phyloP scores from a whole-genome alignment of 2,113 vertebrate species.

The Grallaria varia region DNA sequence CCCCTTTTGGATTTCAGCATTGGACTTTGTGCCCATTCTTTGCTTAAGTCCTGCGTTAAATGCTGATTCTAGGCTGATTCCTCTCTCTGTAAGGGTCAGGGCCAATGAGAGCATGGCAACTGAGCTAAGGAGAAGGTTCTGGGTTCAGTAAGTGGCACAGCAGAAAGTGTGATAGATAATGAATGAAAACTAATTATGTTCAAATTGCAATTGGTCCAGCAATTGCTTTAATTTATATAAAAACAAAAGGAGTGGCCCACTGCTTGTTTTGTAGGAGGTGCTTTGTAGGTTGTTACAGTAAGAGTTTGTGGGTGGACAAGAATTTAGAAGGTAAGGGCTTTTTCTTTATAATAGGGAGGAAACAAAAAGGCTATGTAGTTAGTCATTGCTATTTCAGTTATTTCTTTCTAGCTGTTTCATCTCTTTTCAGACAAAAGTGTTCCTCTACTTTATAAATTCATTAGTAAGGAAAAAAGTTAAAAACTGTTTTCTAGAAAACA shows the following conservation, averaged over 20 bases:
- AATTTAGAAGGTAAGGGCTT: background rate
- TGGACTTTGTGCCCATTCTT: rapidly evolving
- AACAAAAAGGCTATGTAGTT: background rate
- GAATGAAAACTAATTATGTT: background rate
- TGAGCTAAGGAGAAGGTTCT: background rate
- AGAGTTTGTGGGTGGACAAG: too few relatives aligned
- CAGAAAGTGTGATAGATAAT: background rate
- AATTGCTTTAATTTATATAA: background rate
- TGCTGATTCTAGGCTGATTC: background rate
- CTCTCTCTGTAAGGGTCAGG: background rate
- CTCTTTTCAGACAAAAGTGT: background rate
- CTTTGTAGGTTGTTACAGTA: rapidly evolving
- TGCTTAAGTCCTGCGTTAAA: background rate
- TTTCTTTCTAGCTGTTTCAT: background rate
- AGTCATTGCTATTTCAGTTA: background rate
- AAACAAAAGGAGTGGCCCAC: background rate
- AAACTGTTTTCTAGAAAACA: background rate
- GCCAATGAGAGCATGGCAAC: background rate
- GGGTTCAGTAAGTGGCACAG: background rate
- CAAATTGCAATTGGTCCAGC: background rate
- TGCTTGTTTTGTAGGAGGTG: rapidly evolving
- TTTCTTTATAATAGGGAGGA: background rate
- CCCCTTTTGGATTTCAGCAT: too few relatives aligned
- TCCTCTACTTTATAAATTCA: background rate
- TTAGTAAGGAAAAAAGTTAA: background rate